Conservation (phyloP, 2,888 invertebrate genomes). For the Chelonus formosanus region DNA sequence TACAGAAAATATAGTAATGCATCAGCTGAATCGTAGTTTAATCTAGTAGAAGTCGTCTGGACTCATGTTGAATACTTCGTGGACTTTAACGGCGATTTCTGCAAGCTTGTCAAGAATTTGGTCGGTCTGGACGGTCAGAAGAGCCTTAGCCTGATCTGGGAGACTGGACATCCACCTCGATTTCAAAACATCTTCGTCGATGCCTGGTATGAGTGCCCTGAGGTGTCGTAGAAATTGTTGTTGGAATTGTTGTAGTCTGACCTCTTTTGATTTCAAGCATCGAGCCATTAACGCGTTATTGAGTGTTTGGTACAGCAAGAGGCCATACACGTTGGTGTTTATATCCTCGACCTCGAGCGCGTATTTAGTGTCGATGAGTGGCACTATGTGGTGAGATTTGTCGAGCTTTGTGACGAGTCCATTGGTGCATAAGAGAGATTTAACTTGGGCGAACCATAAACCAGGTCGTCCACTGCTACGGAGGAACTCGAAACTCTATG, state of each 20-base stretch:
- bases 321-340: not conserved
- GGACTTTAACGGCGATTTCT: not conserved
- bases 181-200: constrained; percentile 9
- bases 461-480: constrained; percentile 45
- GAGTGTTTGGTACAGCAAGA: not conserved
- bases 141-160: constrained; percentile 10
- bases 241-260: constrained; percentile 38
- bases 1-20: too few relatives aligned
- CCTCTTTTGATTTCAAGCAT: constrained; percentile 17
- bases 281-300: constrained; percentile 4
- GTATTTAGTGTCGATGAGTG: constrained; percentile 39
- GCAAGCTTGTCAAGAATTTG: not conserved
- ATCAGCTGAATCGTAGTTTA: too few relatives aligned
- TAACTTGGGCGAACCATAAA: constrained; percentile 50
- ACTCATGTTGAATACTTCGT: not conserved
- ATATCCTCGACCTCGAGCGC: constrained; percentile 39
- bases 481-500: constrained; percentile 39
- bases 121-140: constrained; percentile 31
- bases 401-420: constrained; percentile 41
- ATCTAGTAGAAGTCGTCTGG: not conserved
- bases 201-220: constrained; percentile 35
- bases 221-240: constrained; percentile 48
- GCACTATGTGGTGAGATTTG: constrained; percentile 43
- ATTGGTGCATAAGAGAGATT: constrained; percentile 45
- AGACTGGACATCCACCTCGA: constrained; percentile 9